phyloP scores from a whole-genome alignment of 2,113 vertebrate species.

The Rhinolophus ferrumequinum region DNA sequence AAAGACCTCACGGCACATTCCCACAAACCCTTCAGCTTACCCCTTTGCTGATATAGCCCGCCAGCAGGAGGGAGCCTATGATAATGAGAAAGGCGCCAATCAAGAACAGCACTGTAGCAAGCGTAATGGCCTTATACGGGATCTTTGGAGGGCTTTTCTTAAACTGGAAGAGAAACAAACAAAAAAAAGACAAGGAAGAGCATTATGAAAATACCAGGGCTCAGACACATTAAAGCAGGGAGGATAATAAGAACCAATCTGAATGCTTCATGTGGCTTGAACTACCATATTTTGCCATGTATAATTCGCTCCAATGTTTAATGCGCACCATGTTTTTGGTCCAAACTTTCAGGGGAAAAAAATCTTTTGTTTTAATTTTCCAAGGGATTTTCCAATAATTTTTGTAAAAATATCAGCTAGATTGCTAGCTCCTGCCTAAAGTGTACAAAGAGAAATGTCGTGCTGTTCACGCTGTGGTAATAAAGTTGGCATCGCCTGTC shows the following conservation, averaged over 20 bases:
- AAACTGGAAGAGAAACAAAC: constrained; percentile 87
- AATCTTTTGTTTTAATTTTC: no score
- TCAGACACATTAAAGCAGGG: not conserved
- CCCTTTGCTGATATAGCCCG: constrained; percentile 94
- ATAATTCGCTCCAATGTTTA: no score
- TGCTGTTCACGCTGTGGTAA: no score
- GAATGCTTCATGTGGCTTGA: not conserved
- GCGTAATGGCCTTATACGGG: constrained; percentile 96
- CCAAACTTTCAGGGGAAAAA: no score
- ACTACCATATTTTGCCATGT: not conserved
- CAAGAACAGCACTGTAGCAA: constrained; percentile 94
- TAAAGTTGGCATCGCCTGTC: no score
- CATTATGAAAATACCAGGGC: constrained; percentile 26
- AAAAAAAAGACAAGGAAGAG: constrained; percentile 15
- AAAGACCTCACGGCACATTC: not conserved
- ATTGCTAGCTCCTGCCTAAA: no score
- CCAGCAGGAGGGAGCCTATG: constrained; percentile 94
- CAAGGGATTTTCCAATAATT: no score
- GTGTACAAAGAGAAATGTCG: no score
- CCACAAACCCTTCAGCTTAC: constrained; percentile 85
- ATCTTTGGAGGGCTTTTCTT: constrained; percentile 98
- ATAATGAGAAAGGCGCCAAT: constrained; percentile 95
- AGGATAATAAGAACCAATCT: not conserved
- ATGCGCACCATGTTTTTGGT: no score
- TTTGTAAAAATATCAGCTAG: no score